Percentiles rank a stretch among this genome's conserved stretches.
Evolutionary conservation across 1,140 invertebrate species (phyloP).

Genomic region (Drosophila subobscura): DNA sequence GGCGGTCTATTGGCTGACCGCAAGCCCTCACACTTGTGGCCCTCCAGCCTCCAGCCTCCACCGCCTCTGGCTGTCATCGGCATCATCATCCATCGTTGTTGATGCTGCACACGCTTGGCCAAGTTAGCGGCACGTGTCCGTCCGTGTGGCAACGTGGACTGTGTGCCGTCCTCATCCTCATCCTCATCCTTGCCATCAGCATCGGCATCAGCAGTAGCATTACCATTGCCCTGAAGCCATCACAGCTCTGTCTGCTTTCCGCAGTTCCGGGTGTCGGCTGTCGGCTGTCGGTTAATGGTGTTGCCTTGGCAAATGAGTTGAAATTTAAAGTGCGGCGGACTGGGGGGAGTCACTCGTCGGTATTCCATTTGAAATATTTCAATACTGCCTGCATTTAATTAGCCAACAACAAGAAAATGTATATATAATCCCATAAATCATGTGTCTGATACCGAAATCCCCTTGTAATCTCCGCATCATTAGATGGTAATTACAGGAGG

Average conservation of each 20-base stretch:
- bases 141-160: slow-evolving; percentile 66
- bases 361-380: slow-evolving; percentile 12
- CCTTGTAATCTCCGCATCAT: slow-evolving; percentile 16
- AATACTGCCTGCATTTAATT: slow-evolving; percentile 63
- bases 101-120: slow-evolving; percentile 75
- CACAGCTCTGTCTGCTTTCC: slow-evolving; percentile 50
- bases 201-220: slow-evolving; percentile 8
- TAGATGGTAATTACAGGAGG: slow-evolving; percentile 3
- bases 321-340: slow-evolving; percentile 51
- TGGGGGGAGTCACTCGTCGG: slow-evolving; percentile 12
- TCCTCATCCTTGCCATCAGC: slow-evolving; percentile 14
- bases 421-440: slow-evolving; percentile 57
- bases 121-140: slow-evolving; percentile 75
- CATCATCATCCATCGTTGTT: slow-evolving; percentile 55
- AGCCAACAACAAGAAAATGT: slow-evolving; percentile 41
- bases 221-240: slow-evolving; percentile 24
- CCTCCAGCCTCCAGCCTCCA: neutral
- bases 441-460: slow-evolving; percentile 10
- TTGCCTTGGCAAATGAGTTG: slow-evolving; percentile 46
- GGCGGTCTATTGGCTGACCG: slow-evolving; percentile 65
- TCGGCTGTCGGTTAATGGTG: slow-evolving; percentile 38
- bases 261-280: slow-evolving; percentile 38
- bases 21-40: slow-evolving; percentile 62
- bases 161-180: slow-evolving; percentile 39
- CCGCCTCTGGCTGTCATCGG: slow-evolving; percentile 26